Evolutionary conservation across 2,888 invertebrate species (phyloP).

Genomic region (Limnephilus lunatus): DNA sequence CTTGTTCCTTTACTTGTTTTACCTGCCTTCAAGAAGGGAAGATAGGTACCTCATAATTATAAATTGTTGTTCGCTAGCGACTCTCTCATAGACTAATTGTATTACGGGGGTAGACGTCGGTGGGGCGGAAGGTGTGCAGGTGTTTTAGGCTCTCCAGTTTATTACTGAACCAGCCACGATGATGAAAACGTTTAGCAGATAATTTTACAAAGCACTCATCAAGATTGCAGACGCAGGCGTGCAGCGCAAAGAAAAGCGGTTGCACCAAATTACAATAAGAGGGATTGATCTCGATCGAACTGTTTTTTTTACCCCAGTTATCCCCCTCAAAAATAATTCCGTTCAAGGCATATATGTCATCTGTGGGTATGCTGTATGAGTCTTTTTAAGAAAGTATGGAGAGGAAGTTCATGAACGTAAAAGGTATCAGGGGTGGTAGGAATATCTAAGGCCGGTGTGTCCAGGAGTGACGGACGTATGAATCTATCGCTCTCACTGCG

Average conservation of each 20-base stretch:
- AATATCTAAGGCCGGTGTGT: no score
- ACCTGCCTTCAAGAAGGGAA: conserved; percentile 52
- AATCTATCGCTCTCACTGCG: no score
- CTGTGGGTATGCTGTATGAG: no score
- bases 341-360: no score
- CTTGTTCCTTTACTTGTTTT: conserved; percentile 63
- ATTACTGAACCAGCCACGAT: conserved; percentile 39
- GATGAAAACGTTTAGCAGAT: conserved; percentile 29
- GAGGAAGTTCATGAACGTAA: no score
- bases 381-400: no score
- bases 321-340: no score
- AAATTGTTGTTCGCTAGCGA: conserved; percentile 65
- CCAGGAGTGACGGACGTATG: no score
- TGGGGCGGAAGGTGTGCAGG: conserved; percentile 37
- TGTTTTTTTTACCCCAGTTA: neutral
- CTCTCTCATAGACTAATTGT: conserved; percentile 62
- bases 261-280: neutral
- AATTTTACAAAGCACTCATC: conserved; percentile 39
- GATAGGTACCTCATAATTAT: conserved; percentile 63
- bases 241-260: neutral
- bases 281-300: neutral
- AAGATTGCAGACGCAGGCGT: conserved; percentile 21
- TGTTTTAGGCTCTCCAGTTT: conserved; percentile 24
- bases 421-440: no score
- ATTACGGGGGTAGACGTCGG: conserved; percentile 52